Percentiles rank a stretch among this genome's conserved stretches.
Evolutionary conservation across 2,888 invertebrate genomes (phyloP).

Genomic region (Zele albiditarsus): DNA sequence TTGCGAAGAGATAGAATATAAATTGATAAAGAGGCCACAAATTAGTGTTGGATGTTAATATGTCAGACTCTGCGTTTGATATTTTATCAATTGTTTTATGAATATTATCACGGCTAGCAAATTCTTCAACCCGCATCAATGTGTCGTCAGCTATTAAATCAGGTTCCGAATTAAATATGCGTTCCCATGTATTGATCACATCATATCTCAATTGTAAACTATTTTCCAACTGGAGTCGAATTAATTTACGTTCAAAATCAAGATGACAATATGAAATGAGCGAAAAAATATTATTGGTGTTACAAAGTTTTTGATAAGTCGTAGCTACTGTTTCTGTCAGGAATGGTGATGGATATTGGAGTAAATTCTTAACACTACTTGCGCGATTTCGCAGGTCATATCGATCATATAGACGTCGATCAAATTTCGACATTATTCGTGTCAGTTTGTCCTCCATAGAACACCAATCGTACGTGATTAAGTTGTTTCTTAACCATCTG

Average conservation of each 20-base stretch:
- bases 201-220: constrained; percentile 45
- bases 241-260: constrained; percentile 53
- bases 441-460: constrained; percentile 49
- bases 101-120: constrained; percentile 48
- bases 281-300: neutral
- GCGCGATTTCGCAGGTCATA: constrained; percentile 62
- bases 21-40: constrained; percentile 78
- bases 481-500: constrained; percentile 82
- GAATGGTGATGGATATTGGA: constrained; percentile 59
- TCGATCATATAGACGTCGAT: constrained; percentile 50
- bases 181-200: constrained; percentile 57
- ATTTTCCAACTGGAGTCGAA: constrained; percentile 51
- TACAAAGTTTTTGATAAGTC: constrained; percentile 49
- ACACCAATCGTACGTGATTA: constrained; percentile 72
- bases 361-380: constrained; percentile 57
- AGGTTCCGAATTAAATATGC: constrained; percentile 47
- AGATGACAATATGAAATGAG: neutral
- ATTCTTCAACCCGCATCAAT: constrained; percentile 45
- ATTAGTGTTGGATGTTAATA: constrained; percentile 68
- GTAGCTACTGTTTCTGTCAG: constrained; percentile 54
- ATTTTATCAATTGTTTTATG: constrained; percentile 37
- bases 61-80: constrained; percentile 42
- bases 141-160: constrained; percentile 42
- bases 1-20: constrained; percentile 71
- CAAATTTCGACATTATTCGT: constrained; percentile 59